Conservation (phyloP, 2,113 vertebrate genomes). For the Saccopteryx bilineata region DNA sequence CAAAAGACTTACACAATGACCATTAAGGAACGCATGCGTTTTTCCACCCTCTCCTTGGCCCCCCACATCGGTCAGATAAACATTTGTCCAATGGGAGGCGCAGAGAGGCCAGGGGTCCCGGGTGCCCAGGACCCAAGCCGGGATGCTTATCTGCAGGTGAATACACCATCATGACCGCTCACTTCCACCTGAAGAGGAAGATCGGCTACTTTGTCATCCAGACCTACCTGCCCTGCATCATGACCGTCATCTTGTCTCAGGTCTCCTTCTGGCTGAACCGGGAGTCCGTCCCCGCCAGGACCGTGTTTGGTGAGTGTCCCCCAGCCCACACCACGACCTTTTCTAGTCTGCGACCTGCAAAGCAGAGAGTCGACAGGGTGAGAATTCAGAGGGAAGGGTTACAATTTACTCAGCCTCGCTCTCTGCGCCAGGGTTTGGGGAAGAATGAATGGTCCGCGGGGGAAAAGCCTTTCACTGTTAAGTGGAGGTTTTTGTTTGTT, state of each 20-base stretch:
- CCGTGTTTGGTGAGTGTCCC: conserved; percentile 95
- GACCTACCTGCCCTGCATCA: conserved; percentile 99
- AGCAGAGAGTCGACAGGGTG: background rate
- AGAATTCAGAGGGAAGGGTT: background rate
- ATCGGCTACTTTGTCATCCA: conserved; percentile 99
- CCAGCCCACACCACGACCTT: too few species aligned
- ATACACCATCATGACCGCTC: conserved; percentile 98
- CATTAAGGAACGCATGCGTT: conserved; percentile 59
- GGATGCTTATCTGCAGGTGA: conserved; percentile 89
- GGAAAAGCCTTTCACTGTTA: background rate
- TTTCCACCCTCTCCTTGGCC: background rate
- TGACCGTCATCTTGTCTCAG: conserved; percentile 98
- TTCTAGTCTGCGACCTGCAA: background rate
- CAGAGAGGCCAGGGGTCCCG: background rate
- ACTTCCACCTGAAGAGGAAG: conserved; percentile 99
- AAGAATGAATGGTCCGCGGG: background rate
- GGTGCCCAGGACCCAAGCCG: background rate
- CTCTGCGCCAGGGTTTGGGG: background rate
- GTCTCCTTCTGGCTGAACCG: conserved; percentile 99
- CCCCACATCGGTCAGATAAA: background rate
- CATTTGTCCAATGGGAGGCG: too few species aligned
- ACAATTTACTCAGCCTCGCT: background rate
- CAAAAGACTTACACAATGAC: conserved; percentile 70
- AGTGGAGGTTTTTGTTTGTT: too few species aligned
- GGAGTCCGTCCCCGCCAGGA: conserved; percentile 97